Evolutionary conservation across 1,140 invertebrate genomes (phyloP).

Genomic region (Druon quercuslanigerum): DNA sequence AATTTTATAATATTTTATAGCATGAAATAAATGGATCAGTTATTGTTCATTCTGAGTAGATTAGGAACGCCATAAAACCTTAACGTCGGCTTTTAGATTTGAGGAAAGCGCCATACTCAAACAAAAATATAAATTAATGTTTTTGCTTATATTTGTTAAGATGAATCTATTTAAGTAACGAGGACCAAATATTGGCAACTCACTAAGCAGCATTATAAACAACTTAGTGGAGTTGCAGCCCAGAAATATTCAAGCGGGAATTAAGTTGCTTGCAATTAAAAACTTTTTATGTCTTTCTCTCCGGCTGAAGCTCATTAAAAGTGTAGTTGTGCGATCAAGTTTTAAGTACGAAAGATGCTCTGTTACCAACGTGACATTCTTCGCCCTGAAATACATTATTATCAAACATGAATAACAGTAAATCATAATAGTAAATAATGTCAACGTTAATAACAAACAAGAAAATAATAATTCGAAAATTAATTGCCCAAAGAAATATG

Average conservation of each 20-base stretch:
- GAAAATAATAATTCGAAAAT: no score
- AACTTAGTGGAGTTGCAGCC: constrained; percentile 13
- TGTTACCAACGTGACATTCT: no score
- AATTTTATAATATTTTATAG: not conserved
- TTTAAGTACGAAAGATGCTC: no score
- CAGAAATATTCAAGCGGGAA: constrained; percentile 7
- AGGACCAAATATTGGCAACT: constrained; percentile 11
- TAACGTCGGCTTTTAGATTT: not conserved
- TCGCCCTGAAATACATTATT: no score
- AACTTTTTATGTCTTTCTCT: constrained; percentile 17
- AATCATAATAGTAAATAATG: no score
- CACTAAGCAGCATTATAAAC: constrained; percentile 19
- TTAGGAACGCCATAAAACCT: not conserved
- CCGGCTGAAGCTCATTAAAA: constrained; percentile 11
- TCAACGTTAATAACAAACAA: no score
- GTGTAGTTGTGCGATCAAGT: no score
- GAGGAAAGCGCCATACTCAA: not conserved
- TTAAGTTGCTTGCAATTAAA: constrained; percentile 20
- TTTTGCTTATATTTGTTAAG: constrained; percentile 2
- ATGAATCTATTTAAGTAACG: constrained; percentile 9
- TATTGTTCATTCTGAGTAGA: not conserved
- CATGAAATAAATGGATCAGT: not conserved
- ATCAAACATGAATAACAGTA: no score
- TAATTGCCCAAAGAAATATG: no score
- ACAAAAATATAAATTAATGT: constrained; percentile 18